Conservation (phyloP, 2,113 vertebrate genomes). For the Uropsilus gracilis region DNA sequence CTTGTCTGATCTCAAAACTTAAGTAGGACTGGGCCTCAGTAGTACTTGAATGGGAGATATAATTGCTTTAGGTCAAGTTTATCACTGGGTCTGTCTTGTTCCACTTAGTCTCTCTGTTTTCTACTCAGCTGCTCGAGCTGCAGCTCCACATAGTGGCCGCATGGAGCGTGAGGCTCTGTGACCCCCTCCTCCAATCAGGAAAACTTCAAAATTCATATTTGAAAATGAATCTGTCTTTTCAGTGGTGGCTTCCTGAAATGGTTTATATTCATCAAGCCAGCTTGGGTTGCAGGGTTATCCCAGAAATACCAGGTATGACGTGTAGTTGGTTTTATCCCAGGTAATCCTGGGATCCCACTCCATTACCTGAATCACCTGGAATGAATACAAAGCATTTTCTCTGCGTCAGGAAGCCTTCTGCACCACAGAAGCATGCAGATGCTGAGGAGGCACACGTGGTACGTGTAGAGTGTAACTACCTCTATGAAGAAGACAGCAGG, state of each 20-base stretch:
- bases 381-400: not conserved
- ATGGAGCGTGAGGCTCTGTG: accelerated
- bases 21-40: too few species aligned
- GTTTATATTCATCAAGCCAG: not conserved
- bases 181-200: not conserved
- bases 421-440: not conserved
- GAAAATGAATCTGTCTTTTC: not conserved
- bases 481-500: not conserved
- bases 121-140: not conserved
- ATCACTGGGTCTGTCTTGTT: not conserved
- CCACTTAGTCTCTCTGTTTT: not conserved
- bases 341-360: accelerated
- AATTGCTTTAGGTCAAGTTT: not conserved
- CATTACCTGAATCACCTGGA: not conserved
- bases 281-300: not conserved
- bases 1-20: not conserved
- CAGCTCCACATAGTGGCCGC: not conserved
- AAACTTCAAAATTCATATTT: not conserved
- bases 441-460: not conserved
- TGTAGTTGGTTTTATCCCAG: not conserved
- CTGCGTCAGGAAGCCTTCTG: not conserved
- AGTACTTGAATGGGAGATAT: not conserved
- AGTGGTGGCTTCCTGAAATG: accelerated
- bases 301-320: not conserved
- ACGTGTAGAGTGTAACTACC: not conserved